Evolutionary conservation across 2,888 invertebrate genomes (phyloP), one percentile per base, ranked within the genome.

Genomic region (Poecilus cupreus): DNA sequence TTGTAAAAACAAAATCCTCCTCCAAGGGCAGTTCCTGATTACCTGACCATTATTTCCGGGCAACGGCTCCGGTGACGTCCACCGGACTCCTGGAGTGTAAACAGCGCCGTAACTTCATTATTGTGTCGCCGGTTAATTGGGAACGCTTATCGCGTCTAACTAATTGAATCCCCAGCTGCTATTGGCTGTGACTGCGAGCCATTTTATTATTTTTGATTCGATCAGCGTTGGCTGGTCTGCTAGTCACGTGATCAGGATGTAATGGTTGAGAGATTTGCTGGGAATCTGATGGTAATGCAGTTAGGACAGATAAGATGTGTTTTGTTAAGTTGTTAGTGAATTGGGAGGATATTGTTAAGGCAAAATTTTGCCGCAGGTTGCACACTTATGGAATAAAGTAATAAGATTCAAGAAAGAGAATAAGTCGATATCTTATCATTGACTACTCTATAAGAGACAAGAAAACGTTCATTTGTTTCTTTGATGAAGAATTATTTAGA

Each of bases 11-110:
- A 68, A 32, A 60, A 37, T 37, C 32, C 72, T 39, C 72, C 51
- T 22, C 37, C 32, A 8, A 32, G 32, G 32, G 32, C 32, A 32
- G 32, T 54, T 77, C 60, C 77, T 76, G 77, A 78, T 78, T 78
- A 78, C 64, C 78, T 78, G 78, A 46, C 78, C 64, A 78, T 78
- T 78, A 78, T 78, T 78, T 78, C 78, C 78, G 78, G 78, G 39
- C 78, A 39, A 46, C 60, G 78, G 26, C 72, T 54, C 72, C 79
- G 49, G 68, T 37, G 68, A 46, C 26, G 68, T 68, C 24, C 16
- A 39, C 70, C 60, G 26, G 46, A 20, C 72, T 72, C 43, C 16
- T 46, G 72, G 22, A 43, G 68, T 46, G 24, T 64, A 68, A 37
- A 79, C 68, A 76, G 46, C 64, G 26, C 68, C 51, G 26, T 79